phyloP scores from a whole-genome alignment of 2,888 invertebrate genomes.

The Aphodius sticticus region DNA sequence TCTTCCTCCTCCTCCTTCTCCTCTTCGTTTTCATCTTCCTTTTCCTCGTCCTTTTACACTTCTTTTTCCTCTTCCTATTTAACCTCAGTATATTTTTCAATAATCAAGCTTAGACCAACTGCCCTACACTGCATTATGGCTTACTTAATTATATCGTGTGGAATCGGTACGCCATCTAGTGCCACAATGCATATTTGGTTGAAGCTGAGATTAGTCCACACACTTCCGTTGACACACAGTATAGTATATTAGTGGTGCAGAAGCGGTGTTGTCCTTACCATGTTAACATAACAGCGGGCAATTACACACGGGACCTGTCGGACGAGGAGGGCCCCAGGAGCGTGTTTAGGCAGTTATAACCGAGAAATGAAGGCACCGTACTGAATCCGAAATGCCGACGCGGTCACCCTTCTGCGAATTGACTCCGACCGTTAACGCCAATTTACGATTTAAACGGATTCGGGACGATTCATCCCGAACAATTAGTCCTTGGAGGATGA shows the following conservation, averaged over 20 bases:
- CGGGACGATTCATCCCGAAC: not conserved
- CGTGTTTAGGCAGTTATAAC: constrained; percentile 4
- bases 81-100: too few species aligned
- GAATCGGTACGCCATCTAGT: too few species aligned
- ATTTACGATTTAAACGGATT: not conserved
- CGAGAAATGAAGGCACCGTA: not conserved
- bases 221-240: not conserved
- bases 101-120: too few species aligned
- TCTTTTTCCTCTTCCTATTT: too few species aligned
- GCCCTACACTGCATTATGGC: too few species aligned
- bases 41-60: too few species aligned
- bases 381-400: not conserved
- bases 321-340: not conserved
- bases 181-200: not conserved
- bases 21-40: too few species aligned
- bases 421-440: not conserved
- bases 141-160: too few species aligned
- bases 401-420: not conserved
- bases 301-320: constrained; percentile 4
- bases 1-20: too few species aligned
- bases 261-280: not conserved
- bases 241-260: not conserved
- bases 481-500: not conserved
- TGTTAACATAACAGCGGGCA: not conserved
- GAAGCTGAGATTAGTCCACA: not conserved